A percentile compares a stretch with the other conserved stretches of the same genome.
Conservation (phyloP, 53 echinoderm and acorn worm species). For the Pentamera pediparva region DNA sequence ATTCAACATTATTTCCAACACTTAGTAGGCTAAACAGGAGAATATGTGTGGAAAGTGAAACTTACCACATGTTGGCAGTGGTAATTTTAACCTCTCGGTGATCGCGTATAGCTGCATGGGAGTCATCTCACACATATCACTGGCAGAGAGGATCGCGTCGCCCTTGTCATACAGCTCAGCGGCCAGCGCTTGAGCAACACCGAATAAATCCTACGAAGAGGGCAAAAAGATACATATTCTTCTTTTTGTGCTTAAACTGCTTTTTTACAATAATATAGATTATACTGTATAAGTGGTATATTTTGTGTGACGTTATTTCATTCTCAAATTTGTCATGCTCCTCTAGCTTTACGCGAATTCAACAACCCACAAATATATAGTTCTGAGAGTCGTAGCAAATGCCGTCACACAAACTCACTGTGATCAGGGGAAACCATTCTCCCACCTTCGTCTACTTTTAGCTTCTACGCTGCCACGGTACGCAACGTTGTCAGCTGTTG, state of each 20-base stretch:
- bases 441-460: no score
- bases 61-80: constrained; percentile 96
- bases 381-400: background rate
- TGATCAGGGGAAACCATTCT: no score
- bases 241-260: background rate
- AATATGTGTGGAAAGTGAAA: background rate
- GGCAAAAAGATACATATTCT: background rate
- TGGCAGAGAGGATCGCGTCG: constrained; percentile 66
- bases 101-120: constrained; percentile 99
- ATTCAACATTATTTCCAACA: no score
- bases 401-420: background rate
- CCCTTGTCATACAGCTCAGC: constrained; percentile 93
- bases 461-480: no score
- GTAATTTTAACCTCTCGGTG: constrained; percentile 86
- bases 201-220: constrained; percentile 73
- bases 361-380: no score
- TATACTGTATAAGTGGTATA: no score
- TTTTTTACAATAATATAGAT: background rate
- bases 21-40: background rate
- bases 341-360: no score
- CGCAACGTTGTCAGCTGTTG: no score
- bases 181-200: constrained; percentile 91
- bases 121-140: constrained; percentile 97
- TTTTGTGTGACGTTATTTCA: no score
- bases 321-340: no score